phyloP scores from a whole-genome alignment of 2,797 vertebrate species.

The Chloroceryle inda region DNA sequence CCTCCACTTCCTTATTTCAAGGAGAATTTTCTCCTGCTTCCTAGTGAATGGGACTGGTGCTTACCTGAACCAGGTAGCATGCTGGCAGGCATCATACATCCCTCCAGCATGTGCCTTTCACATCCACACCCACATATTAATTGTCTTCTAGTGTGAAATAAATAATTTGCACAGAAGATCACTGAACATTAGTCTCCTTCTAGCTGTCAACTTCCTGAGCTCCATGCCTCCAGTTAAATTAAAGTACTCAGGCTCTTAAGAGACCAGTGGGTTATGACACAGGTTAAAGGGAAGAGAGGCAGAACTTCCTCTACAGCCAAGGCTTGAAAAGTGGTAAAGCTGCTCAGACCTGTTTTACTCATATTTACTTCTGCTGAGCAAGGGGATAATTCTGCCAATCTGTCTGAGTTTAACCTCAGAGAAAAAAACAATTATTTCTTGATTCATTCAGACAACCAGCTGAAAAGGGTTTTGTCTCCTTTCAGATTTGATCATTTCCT shows the following conservation, averaged over 20 bases:
- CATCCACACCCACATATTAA: background rate
- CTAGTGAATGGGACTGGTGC: background rate
- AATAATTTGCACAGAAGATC: background rate
- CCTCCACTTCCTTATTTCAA: background rate
- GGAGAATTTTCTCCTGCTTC: background rate
- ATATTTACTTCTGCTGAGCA: background rate
- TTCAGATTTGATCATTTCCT: background rate
- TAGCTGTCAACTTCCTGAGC: background rate
- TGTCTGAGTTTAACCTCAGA: background rate
- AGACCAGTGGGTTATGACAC: background rate
- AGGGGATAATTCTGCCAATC: background rate
- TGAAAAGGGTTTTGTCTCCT: slow-evolving; percentile 13
- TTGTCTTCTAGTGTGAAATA: background rate
- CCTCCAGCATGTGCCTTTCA: background rate
- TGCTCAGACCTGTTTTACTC: background rate
- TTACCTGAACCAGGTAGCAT: background rate
- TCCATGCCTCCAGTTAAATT: background rate
- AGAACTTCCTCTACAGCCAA: background rate
- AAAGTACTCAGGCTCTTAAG: background rate
- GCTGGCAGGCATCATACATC: background rate
- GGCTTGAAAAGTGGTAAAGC: background rate
- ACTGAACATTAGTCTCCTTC: background rate
- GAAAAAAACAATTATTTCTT: slow-evolving; percentile 1
- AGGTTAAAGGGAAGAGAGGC: background rate
- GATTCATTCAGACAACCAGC: background rate